phyloP scores from a whole-genome alignment of 1,140 invertebrate genomes.

The Lucilia cuprina region DNA sequence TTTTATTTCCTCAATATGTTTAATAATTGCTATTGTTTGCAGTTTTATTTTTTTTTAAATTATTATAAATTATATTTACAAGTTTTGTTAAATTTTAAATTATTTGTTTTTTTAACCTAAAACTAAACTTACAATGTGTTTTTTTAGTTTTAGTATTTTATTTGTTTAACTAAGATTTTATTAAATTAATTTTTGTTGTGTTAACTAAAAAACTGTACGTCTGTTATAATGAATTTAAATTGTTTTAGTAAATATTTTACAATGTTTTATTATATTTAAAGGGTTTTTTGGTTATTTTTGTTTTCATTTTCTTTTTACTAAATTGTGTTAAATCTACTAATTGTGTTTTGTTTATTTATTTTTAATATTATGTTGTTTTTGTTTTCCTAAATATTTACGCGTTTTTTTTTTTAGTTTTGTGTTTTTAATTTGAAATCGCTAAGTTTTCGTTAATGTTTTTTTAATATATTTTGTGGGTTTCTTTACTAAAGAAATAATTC shows the following conservation, averaged over 20 bases:
- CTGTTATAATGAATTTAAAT: conserved; percentile 5
- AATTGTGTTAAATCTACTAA: conserved; percentile 32
- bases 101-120: conserved; percentile 26
- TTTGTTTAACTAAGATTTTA: not conserved
- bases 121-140: conserved; percentile 13
- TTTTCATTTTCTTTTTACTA: conserved; percentile 12
- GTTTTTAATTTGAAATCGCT: conserved; percentile 32
- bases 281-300: conserved; percentile 16
- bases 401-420: conserved; percentile 1
- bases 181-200: conserved; percentile 18
- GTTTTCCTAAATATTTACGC: conserved; percentile 23
- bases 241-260: conserved; percentile 26
- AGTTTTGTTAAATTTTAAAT: conserved; percentile 15
- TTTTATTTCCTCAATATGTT: conserved; percentile 35
- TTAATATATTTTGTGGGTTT: conserved; percentile 23
- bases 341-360: conserved; percentile 17
- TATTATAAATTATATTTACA: conserved; percentile 28
- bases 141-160: not conserved
- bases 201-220: conserved; percentile 32
- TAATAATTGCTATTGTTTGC: conserved; percentile 37
- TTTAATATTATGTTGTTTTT: not conserved
- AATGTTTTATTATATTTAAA: conserved; percentile 15
- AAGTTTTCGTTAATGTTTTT: conserved; percentile 26
- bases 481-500: conserved; percentile 37
- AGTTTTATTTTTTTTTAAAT: conserved; percentile 12